Conservation (phyloP, 1,140 invertebrate species). For the silkworm (Bombyx mori) region DNA sequence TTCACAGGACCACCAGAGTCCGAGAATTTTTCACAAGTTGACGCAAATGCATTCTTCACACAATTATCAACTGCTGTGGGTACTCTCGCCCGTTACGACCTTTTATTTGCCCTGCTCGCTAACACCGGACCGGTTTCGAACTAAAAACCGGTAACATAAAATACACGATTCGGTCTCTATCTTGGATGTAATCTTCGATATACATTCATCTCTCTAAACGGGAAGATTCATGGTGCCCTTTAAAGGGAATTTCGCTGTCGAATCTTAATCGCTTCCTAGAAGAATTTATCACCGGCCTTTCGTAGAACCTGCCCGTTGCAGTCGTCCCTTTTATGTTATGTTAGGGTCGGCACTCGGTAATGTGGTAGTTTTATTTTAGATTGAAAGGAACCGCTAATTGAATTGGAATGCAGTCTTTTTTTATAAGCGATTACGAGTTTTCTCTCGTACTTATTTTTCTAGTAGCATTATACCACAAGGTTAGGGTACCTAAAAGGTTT, state of each 20-base stretch:
- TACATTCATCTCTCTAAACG: slow-evolving; percentile 48
- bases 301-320: slow-evolving; percentile 24
- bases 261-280: slow-evolving; percentile 50
- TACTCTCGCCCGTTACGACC: slow-evolving; percentile 43
- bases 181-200: slow-evolving; percentile 38
- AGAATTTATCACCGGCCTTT: slow-evolving; percentile 58
- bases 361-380: slow-evolving; percentile 23
- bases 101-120: slow-evolving; percentile 49
- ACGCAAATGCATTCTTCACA: slow-evolving; percentile 43
- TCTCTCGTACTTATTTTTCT: too few species aligned
- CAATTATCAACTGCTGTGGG: slow-evolving; percentile 31
- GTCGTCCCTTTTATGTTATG: slow-evolving; percentile 22
- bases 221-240: slow-evolving; percentile 47
- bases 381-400: slow-evolving; percentile 17
- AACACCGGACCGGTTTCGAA: slow-evolving; percentile 29
- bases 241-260: slow-evolving; percentile 52
- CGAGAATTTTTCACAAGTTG: slow-evolving; percentile 28
- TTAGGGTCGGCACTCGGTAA: neutral
- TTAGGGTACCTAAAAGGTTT: too few species aligned
- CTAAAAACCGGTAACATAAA: slow-evolving; percentile 20
- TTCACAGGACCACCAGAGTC: slow-evolving; percentile 18
- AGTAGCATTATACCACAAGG: too few species aligned
- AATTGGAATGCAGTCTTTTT: slow-evolving; percentile 14
- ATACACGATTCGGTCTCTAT: slow-evolving; percentile 36
- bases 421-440: neutral